Base-by-base conservation (phyloP, 2,113 vertebrate species). In the Furnarius figulus region DNA sequence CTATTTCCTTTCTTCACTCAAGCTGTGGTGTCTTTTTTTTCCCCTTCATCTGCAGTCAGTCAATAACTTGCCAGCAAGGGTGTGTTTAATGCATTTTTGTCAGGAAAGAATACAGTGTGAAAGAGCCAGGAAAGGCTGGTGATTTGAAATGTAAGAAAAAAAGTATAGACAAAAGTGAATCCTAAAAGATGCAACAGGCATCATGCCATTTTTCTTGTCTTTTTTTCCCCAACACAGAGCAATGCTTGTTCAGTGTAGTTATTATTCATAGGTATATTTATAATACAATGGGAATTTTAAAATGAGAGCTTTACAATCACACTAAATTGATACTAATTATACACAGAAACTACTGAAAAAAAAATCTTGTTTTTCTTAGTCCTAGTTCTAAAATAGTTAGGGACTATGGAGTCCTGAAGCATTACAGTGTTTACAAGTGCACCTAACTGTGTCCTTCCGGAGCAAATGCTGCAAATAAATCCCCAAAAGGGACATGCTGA, bases 401-500 rank as follows among this genome's bases (percentile, higher is more conserved):
- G 11, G 27, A n/a, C 27, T 42, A 8, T 4, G 21, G 33, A 53
- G n/a, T 85, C 58, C 37, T 3, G 6, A 73, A 65, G 37, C 0
- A 0, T 33, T 42, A 31, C 9, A 44, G 39, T 2, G 0, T 84
- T 77, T 78, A 20, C 10, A 44, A 59, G 65, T 33, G 12, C 56
- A 52, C 20, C 12, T 55, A 8, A 24, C 14, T 50, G 24, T 27
- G 46, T 71, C 68, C 35, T 84, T 71, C 42, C 37, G 52, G 31
- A 7, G 3, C 2, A 9, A 62, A 12, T 33, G 18, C 55, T 76
- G 39, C 21, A 47, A n/a, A 53, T 39, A 87, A 72, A 46, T 52
- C 67, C 85, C 20, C 22, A 95, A 97, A 94, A 58, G 35, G 77
- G 80, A 89, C 18, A 17, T 59, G 23, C 90, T 80, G 90, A 46